phyloP scores from a whole-genome alignment of 2,797 vertebrate species.

The Pelobates cultripes region DNA sequence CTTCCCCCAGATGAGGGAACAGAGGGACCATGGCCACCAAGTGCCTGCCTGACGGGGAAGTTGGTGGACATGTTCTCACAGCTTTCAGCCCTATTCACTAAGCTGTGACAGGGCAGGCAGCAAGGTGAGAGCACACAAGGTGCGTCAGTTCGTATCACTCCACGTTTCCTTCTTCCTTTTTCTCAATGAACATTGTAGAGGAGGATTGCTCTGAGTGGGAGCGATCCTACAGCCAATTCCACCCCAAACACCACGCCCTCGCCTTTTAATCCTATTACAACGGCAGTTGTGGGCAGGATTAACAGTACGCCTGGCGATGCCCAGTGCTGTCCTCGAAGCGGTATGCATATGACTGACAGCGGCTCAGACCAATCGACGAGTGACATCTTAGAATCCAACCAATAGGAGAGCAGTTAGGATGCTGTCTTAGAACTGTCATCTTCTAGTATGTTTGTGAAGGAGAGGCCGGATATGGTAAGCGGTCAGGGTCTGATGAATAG shows the following conservation, averaged over 20 bases:
- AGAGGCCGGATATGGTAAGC: slow-evolving; percentile 29
- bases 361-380: background rate
- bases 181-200: slow-evolving; percentile 47
- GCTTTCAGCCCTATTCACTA: too few relatives aligned
- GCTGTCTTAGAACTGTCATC: slow-evolving; percentile 59
- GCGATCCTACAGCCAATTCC: background rate
- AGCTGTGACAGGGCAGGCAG: too few relatives aligned
- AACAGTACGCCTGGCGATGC: background rate
- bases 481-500: too few relatives aligned
- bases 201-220: background rate
- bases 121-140: too few relatives aligned
- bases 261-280: slow-evolving; percentile 53
- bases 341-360: slow-evolving; percentile 4
- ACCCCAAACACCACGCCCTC: background rate
- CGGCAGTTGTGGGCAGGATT: slow-evolving; percentile 33
- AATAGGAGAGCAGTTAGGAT: slow-evolving; percentile 40
- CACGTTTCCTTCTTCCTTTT: background rate
- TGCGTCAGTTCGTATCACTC: too few relatives aligned
- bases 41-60: too few relatives aligned
- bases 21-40: too few relatives aligned
- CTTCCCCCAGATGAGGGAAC: too few relatives aligned
- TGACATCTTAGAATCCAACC: background rate
- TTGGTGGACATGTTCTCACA: too few relatives aligned
- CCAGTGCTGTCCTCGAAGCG: background rate
- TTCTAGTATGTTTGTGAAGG: slow-evolving; percentile 77